Conservation (phyloP, 2,888 invertebrate genomes). For the Chymomyza fuscimana region DNA sequence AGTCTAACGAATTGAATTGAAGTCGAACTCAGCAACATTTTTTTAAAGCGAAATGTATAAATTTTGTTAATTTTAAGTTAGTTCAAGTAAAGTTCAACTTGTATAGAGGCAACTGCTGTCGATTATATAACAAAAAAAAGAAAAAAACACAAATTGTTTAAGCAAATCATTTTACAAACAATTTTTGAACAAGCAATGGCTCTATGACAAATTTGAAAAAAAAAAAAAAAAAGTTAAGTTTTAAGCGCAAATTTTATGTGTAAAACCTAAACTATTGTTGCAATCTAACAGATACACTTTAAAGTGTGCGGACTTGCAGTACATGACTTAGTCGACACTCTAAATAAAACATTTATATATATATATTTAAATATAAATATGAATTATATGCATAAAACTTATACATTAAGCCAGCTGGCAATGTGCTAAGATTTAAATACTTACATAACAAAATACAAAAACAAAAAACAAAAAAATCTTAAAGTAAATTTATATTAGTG, state of each 20-base stretch:
- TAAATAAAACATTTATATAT: conserved; percentile 46
- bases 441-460: conserved; percentile 27
- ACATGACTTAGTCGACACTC: conserved; percentile 46
- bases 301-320: conserved; percentile 42
- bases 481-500: conserved; percentile 51
- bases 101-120: conserved; percentile 25
- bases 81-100: conserved; percentile 13
- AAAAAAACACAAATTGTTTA: neutral
- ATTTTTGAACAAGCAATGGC: conserved; percentile 43
- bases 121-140: conserved; percentile 8
- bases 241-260: neutral
- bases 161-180: conserved; percentile 1
- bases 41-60: conserved; percentile 20
- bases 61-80: conserved; percentile 40
- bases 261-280: conserved; percentile 43
- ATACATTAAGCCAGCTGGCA: neutral
- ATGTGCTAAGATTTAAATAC: conserved; percentile 8
- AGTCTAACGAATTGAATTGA: neutral
- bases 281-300: conserved; percentile 49
- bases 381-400: conserved; percentile 4
- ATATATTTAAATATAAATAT: conserved; percentile 14
- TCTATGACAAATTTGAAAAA: conserved; percentile 9
- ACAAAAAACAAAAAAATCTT: conserved; percentile 26
- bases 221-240: neutral
- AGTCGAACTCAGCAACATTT: neutral